phyloP scores from a whole-genome alignment of 2,797 vertebrate genomes.

The Xiphophorus birchmanni region DNA sequence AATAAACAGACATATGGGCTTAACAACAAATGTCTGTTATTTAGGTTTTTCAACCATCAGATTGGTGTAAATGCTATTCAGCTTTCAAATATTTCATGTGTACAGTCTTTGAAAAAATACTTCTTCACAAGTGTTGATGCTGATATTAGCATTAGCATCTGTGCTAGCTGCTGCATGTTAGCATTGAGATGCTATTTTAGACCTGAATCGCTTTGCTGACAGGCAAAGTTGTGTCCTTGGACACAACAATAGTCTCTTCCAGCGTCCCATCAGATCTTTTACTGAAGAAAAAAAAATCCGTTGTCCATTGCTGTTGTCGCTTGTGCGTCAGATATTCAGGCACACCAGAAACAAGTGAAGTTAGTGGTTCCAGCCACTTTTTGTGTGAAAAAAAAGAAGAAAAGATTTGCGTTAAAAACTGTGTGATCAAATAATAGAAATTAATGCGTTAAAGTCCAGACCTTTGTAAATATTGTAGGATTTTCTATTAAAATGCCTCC shows the following conservation, averaged over 20 bases:
- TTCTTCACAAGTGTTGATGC: too few relatives aligned
- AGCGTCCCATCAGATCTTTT: not conserved
- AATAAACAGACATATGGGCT: too few relatives aligned
- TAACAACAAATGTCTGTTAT: too few relatives aligned
- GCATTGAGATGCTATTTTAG: not conserved
- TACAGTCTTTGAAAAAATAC: too few relatives aligned
- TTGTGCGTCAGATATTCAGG: too few relatives aligned
- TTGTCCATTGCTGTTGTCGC: not conserved
- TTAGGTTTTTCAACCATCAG: too few relatives aligned
- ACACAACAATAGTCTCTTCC: not conserved
- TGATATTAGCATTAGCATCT: not conserved
- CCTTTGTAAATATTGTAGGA: not conserved
- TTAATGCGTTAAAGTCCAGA: not conserved
- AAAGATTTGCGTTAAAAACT: not conserved
- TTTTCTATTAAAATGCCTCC: not conserved
- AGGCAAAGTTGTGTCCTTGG: not conserved
- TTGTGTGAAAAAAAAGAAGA: not conserved
- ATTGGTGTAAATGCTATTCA: too few relatives aligned
- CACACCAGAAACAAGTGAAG: not conserved
- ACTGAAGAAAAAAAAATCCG: too few relatives aligned
- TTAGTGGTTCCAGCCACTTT: not conserved
- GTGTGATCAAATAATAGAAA: not conserved
- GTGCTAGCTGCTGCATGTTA: not conserved
- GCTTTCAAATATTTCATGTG: not conserved
- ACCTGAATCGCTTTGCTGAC: not conserved